Evolutionary conservation across 2,113 vertebrate species (phyloP), one percentile per base, ranked within the genome.

Genomic region (Notothenia rossii): DNA sequence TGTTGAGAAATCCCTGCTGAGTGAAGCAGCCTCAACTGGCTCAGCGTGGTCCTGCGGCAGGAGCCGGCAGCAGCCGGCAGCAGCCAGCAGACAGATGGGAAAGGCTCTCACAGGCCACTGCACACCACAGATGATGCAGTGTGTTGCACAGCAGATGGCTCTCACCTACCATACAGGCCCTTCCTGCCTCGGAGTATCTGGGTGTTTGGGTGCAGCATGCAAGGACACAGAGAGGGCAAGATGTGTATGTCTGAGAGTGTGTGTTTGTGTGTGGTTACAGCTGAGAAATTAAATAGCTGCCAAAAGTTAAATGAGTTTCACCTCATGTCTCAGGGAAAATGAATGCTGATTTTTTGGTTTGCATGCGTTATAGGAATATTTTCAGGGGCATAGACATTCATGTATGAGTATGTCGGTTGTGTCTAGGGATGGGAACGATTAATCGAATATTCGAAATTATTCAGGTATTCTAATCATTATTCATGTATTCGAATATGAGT

Each of bases 1-100:
- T 9, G 67, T 81, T 65, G 51, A 85, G 78, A 90, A 91, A 87
- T 79, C 88, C 87, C 80, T 29, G 20, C 63, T 59, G 86, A 90
- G 75, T 70, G 61, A 46, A 70, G 72, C 64, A 68, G 73, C 56
- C 86, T 84, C 48, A 79, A 82, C 83, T 82, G 76, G 89, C 81
- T 86, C 87, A 81, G 84, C 22, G 50, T 14, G 55, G 59, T 69
- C 64, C 82, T 82, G 87, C 82, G 75, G 90, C 72, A 81, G 82
- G 55, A 83, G 63, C 58, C 29, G 49, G 50, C 55, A 25, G 70
- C 55, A 18, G 67, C 50, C 65, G 49, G 55, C 55, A 25, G 70
- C 55, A 18, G 67, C 50, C 65, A 81, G 75, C 79, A 81, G 84
- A 71, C 87, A 86, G 85, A 87, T 78, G 85, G 89, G 81, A 69